Percentiles rank a stretch among this genome's conserved stretches.
phyloP scores from a whole-genome alignment of 2,888 invertebrate genomes.

The Pantelozetes paolii region DNA sequence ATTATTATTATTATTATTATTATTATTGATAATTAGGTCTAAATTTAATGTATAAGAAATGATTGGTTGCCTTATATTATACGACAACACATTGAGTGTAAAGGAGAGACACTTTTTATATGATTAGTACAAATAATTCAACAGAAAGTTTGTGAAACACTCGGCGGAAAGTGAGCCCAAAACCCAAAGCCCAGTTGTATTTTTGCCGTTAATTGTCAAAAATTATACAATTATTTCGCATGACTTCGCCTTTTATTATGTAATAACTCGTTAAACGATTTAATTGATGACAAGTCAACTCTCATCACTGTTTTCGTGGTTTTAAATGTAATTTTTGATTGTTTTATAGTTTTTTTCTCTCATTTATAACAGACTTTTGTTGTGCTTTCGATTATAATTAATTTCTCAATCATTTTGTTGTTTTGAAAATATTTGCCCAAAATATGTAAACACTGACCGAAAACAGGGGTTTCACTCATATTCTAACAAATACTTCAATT shows the following conservation, averaged over 20 bases:
- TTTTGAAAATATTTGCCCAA: not conserved
- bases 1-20: slow-evolving; percentile 32
- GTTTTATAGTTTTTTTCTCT: slow-evolving; percentile 19
- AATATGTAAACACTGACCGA: not conserved
- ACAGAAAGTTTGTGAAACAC: too few species aligned
- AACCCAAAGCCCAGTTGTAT: slow-evolving; percentile 22
- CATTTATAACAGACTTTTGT: not conserved
- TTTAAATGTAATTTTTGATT: slow-evolving; percentile 31
- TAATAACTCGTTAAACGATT: slow-evolving; percentile 35
- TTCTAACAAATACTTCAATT: not conserved
- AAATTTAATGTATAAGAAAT: slow-evolving; percentile 32
- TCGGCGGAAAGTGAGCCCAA: slow-evolving; percentile 19
- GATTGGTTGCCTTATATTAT: slow-evolving; percentile 37
- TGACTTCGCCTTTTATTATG: slow-evolving; percentile 35
- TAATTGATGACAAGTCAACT: slow-evolving; percentile 35
- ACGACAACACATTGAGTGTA: slow-evolving; percentile 36
- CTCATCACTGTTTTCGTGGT: too few species aligned
- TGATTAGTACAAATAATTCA: slow-evolving; percentile 32
- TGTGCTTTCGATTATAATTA: not conserved
- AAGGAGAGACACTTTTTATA: slow-evolving; percentile 33
- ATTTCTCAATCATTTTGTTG: not conserved
- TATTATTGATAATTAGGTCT: slow-evolving; percentile 37
- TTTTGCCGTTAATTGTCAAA: slow-evolving; percentile 18
- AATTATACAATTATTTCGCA: slow-evolving; percentile 19
- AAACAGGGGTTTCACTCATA: slow-evolving; percentile 17